A percentile compares a stretch with the other conserved stretches of the same genome.
Evolutionary conservation across 1,140 invertebrate genomes (phyloP).

Genomic region (Camponotus pennsylvanicus): DNA sequence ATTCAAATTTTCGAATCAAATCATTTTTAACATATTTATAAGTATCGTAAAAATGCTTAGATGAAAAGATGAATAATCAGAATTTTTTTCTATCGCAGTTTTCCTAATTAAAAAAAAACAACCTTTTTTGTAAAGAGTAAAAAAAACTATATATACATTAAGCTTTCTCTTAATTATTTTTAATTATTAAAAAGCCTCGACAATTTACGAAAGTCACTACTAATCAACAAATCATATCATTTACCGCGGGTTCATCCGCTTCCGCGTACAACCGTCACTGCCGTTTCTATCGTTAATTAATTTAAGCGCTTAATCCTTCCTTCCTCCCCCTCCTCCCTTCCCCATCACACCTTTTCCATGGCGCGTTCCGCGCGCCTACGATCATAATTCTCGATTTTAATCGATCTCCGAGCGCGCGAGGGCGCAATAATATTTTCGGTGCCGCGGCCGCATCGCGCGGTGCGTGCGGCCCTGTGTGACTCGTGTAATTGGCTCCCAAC

Average conservation of each 20-base stretch:
- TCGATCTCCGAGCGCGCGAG: conserved; percentile 78
- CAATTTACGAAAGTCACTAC: not conserved
- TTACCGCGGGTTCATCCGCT: conserved; percentile 53
- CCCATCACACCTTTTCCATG: conserved; percentile 59
- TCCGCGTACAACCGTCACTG: conserved; percentile 45
- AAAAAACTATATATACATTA: not conserved
- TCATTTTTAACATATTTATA: not conserved
- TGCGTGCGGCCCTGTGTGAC: conserved; percentile 86
- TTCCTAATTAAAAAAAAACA: not conserved
- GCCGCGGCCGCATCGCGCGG: conserved; percentile 71
- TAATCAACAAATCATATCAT: conserved; percentile 56
- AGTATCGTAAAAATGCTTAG: not conserved
- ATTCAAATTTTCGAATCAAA: not conserved
- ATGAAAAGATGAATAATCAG: not conserved
- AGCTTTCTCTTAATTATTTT: not conserved
- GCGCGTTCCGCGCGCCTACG: conserved; percentile 69
- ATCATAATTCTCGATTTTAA: conserved; percentile 83
- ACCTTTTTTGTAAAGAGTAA: not conserved
- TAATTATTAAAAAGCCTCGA: no score
- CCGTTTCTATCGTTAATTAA: conserved; percentile 77
- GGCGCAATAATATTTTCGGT: conserved; percentile 82
- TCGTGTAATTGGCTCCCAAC: conserved; percentile 87
- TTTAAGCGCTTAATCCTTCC: conserved; percentile 77
- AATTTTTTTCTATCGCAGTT: not conserved
- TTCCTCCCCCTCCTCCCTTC: conserved; percentile 45